Base-by-base conservation (phyloP, 2,888 invertebrate species). In the Bellardia pandia region DNA sequence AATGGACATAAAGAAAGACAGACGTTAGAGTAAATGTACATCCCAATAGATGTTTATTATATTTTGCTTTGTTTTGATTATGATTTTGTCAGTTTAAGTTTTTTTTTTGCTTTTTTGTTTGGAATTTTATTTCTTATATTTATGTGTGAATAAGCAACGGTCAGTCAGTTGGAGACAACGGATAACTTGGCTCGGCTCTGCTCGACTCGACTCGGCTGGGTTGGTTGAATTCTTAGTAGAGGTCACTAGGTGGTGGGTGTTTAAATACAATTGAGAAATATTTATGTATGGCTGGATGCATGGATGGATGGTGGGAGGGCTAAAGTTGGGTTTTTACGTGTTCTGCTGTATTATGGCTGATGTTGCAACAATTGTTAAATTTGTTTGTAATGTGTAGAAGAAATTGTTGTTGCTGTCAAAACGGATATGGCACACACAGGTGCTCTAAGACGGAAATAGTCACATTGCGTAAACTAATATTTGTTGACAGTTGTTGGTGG, bases 211-310 rank as follows among this genome's bases (percentile, higher is more conserved):
- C 64, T 71, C 14, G 78, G 37, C 64, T 79, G 56, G 30, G 51
- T 76, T 82, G 71, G 62, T 76, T 85, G 75, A 81, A 45, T 86
- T 87, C 79, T 78, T 71, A 86, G 88, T 88, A 83, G 88, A 89
- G 90, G 90, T 90, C 89, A 89, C 89, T 89, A 87, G 90, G 90
- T 90, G 89, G 89, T 90, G 89, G 89, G 88, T 86, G 89, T 88
- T 74, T 72, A 75, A 71, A 30, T 74, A 66, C 33, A 82, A 85
- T 78, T 64, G 62, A 77, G 69, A 74, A 78, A 37, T 68, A 45
- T 71, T 58, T 58, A 30, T 30, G 8, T 45, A 45, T 45, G 45
- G 45, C 45, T 9, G 45, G 45, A 45, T 51, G 14, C 3, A 23
- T 40, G 33, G 23, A 51, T 37, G 37, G 5, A 37, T 16, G 45